Base-by-base conservation (phyloP, 2,888 invertebrate species). In the Drosophila bunnanda region DNA sequence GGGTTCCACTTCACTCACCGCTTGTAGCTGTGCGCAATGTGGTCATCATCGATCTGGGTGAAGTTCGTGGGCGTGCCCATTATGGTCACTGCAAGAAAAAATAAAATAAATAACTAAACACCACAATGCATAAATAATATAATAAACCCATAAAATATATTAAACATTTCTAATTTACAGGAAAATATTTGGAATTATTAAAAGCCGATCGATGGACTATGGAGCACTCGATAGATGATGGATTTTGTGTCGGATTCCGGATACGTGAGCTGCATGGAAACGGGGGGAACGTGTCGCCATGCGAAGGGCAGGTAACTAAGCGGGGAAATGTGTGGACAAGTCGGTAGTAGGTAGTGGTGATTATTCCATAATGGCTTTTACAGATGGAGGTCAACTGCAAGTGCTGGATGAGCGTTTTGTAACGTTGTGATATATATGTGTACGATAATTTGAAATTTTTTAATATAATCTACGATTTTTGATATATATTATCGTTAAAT, bases 31-130 rank as follows among this genome's bases (percentile, higher is more conserved):
- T 79, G 82, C 32, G 91, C 92, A 43, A 92, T 91, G 65, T 88
- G 80, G 5, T 88, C 85, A n/a, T 83, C 83, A 74, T 91, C 91
- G 12, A 87, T 76, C 70, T 89, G 79, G 2, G 91, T 87, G 52
- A 91, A 91, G 75, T 88, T 88, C 4, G 89, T 91, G 70, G 90
- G 89, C 2, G 90, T 90, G 48, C 91, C 91, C 92, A 92, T 92
- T 38, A 90, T 90, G 56, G 91, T 91, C 74, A 89, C 92, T 92
- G 71, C 59, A 73, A 68, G 60, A 38, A 0, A n/a, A 15, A 9
- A 25, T 28, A 4, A 15, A 41, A 10, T 25, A 5, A 41, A 41
- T n/a, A n/a, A n/a, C n/a, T n/a, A n/a, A n/a, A n/a, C n/a, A n/a
- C n/a, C n/a, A n/a, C n/a, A n/a, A n/a, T n/a, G n/a, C n/a, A 12